Conservation (phyloP, 1,140 invertebrate species). For the Pachypeltis micranthus region DNA sequence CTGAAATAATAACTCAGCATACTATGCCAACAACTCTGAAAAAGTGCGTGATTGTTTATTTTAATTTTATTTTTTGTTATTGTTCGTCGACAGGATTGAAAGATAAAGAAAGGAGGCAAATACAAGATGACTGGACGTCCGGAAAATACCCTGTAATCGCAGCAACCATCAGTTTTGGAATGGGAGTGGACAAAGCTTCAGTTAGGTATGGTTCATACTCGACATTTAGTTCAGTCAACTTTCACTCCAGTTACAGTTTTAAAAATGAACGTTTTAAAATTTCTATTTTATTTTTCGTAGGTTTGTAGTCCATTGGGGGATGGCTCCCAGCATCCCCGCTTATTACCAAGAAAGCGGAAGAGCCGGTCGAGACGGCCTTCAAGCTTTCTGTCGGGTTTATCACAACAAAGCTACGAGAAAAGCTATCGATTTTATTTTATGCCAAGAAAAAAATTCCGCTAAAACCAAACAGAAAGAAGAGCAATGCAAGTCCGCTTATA, state of each 20-base stretch:
- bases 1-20: too few species aligned
- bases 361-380: conserved; percentile 50
- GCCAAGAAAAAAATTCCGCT: conserved; percentile 48
- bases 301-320: conserved; percentile 86
- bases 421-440: conserved; percentile 66
- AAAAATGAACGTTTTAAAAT: background rate
- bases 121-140: conserved; percentile 54
- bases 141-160: conserved; percentile 47
- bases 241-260: background rate
- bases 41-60: too few species aligned
- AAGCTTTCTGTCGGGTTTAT: conserved; percentile 47
- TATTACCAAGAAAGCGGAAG: conserved; percentile 52
- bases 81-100: conserved; percentile 37
- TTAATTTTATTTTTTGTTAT: too few species aligned
- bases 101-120: conserved; percentile 37
- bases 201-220: conserved; percentile 40
- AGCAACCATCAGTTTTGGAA: conserved; percentile 59
- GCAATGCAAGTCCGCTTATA: conserved; percentile 47
- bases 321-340: conserved; percentile 61
- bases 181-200: conserved; percentile 60
- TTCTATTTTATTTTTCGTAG: conserved; percentile 34
- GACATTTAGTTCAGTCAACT: background rate
- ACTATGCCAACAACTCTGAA: too few species aligned
- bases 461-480: conserved; percentile 43
- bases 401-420: conserved; percentile 67